Base-by-base conservation (phyloP, 2,888 invertebrate genomes). In the Oeneis ivallda region DNA sequence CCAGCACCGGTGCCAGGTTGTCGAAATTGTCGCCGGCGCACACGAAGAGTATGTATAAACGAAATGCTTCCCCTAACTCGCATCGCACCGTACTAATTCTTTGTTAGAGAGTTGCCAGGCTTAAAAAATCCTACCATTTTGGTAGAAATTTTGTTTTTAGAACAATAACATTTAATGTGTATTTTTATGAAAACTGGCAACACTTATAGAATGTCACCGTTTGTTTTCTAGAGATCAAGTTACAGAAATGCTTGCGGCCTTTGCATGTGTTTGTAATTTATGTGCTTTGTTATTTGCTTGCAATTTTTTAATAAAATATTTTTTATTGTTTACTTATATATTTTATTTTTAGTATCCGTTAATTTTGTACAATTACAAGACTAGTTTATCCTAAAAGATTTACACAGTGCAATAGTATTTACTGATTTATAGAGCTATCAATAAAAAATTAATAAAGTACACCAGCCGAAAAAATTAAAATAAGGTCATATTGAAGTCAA, bases 21-120 rank as follows among this genome's bases (percentile, higher is more conserved):
- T 84, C 86, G 70, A 92, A 92, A 79, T 78, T 90, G 70, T 91
- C 91, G 75, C 89, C 92, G 73, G 89, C 88, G 68, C 90, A 89
- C 80, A 76, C 85, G 65, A 91, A 90, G 87, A 90, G 92, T 92
- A 92, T 83, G 92, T 92, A 90, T 85, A 47, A 49, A 66, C 52
- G 66, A 63, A 68, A 61, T 67, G 71, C 72, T 68, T 69, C 68
- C 62, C 63, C 64, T 69, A 70, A 70, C 67, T 52, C 68, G 72
- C 72, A 68, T 66, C 69, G 70, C 72, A 69, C 65, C 63, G 17
- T 64, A 72, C 72, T 70, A 68, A 70, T 58, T 41, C 45, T 49
- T 19, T 45, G 53, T 54, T 13, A 50, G 9, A 41, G 47, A 19
- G 49, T 56, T 66, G 63, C 66, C 63, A 59, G 59, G 43, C 59